Base-by-base conservation (phyloP, 2,113 vertebrate species). In the Sylvia atricapilla region DNA sequence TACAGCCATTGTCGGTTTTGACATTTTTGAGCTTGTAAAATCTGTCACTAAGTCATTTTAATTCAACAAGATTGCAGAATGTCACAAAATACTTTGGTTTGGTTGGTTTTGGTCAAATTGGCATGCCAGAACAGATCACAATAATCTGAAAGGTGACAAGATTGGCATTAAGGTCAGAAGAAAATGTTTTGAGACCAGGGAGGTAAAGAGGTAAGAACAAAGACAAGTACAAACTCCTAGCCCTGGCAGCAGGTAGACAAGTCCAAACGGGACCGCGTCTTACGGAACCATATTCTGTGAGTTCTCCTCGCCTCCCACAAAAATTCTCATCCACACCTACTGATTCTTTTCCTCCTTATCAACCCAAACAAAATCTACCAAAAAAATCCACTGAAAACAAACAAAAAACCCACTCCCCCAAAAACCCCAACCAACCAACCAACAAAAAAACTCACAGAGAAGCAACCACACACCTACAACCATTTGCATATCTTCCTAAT, bases 221-320 rank as follows among this genome's bases (percentile, higher is more conserved):
- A 66, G n/a, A 66, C 27, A 66, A 69, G 14, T 6, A 58, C 17
- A 62, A 84, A 53, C 9, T 46, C 11, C 9, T 4, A 10, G 6
- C 7, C 1, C 0, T 8, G 0, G 49, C 46, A 87, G 33, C 46
- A 53, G 8, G 37, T 28, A 22, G 28, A 6, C 44, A 64, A 28
- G 4, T 70, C 37, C 30, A 86, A 76, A 69, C 0, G 1, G 11
- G 41, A 68, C 16, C 0, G 1, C 16, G 35, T 28, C 15, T 66
- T 41, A 43, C 5, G 8, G 37, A 83, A 59, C 8, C 9, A 20
- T 17, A 63, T 22, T 31, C 67, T 69, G 8, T 39, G 63, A 93
- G 56, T 49, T 70, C 24, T 39, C 23, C 53, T 21, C 31, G 55
- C 3, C 6, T 25, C 15, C 6, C 2, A 2, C 28, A 66, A n/a